phyloP scores from a whole-genome alignment of 2,888 invertebrate species.

The Pilophorus perplexus region DNA sequence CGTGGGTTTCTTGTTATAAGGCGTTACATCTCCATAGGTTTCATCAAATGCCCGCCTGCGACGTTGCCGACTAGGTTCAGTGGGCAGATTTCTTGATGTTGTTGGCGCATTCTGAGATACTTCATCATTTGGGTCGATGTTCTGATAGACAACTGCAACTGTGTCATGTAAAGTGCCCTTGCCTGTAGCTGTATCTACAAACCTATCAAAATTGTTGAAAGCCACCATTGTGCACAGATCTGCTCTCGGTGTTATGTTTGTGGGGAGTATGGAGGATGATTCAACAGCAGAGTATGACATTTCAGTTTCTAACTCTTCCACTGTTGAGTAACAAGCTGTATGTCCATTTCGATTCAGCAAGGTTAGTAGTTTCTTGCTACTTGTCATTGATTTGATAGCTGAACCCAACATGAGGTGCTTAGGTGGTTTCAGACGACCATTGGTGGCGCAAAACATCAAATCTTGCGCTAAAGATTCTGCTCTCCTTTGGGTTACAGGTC shows the following conservation, averaged over 20 bases:
- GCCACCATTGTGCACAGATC: constrained; percentile 45
- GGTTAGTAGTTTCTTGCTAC: constrained; percentile 3
- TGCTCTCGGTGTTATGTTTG: not conserved
- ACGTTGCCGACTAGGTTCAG: not conserved
- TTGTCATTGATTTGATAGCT: constrained; percentile 3
- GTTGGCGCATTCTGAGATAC: not conserved
- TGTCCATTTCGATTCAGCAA: not conserved
- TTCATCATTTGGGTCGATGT: constrained; percentile 1
- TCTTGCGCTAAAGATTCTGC: not conserved
- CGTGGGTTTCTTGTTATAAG: not conserved
- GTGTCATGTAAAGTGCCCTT: constrained; percentile 52
- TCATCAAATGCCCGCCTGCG: constrained; percentile 7
- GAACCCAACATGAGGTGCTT: not conserved
- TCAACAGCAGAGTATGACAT: constrained; percentile 5
- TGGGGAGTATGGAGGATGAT: not conserved
- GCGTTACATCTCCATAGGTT: not conserved
- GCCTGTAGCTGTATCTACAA: constrained; percentile 50
- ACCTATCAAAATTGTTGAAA: constrained; percentile 50
- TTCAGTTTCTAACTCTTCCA: constrained; percentile 16
- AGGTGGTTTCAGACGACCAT: constrained; percentile 12
- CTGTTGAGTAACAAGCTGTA: not conserved
- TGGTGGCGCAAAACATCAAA: not conserved
- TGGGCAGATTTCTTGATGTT: not conserved
- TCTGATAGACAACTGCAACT: constrained; percentile 51
- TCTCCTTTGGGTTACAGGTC: not conserved